These are phyloP conservation scores for Pluvialis apricaria DNA, from an alignment of 2,113 vertebrate species.

Conservation along the genomic window DNA sequence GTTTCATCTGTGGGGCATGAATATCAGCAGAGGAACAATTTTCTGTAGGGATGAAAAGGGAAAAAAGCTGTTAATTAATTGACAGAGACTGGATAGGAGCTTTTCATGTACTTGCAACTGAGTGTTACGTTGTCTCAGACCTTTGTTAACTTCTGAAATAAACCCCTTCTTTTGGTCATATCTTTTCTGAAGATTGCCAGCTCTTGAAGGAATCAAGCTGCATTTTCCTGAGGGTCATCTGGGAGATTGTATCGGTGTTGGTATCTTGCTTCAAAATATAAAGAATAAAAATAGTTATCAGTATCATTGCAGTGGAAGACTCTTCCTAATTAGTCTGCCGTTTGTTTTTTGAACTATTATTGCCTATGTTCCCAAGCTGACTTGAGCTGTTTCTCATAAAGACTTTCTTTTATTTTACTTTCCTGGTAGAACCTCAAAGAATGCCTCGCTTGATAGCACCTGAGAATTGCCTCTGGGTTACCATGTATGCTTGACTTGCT, in stretches of 20 bases:
- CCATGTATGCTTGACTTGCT: accelerated
- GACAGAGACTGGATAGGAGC: not conserved
- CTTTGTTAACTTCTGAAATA: not conserved
- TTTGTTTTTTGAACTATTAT: not conserved
- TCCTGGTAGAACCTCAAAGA: not conserved
- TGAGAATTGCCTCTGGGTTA: not conserved
- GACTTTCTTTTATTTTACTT: not conserved
- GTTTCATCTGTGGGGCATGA: not conserved
- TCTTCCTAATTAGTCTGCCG: not conserved
- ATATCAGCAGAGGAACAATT: not conserved
- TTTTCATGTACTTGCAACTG: not conserved
- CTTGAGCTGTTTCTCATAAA: not conserved
- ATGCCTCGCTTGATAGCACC: not conserved
- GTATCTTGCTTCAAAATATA: not conserved
- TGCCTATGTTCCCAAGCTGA: not conserved
- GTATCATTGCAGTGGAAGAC: not conserved
- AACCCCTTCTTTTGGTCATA: not conserved
- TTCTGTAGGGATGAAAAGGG: not conserved
- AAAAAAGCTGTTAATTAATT: not conserved
- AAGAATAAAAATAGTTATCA: not conserved
- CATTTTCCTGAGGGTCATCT: not conserved
- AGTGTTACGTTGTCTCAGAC: not conserved
- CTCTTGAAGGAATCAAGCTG: not conserved
- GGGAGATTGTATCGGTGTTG: accelerated
- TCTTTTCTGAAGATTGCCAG: not conserved